Evolutionary conservation across 2,888 invertebrate species (phyloP), one percentile per base, ranked within the genome.

Genomic region (Cheilosia variabilis): DNA sequence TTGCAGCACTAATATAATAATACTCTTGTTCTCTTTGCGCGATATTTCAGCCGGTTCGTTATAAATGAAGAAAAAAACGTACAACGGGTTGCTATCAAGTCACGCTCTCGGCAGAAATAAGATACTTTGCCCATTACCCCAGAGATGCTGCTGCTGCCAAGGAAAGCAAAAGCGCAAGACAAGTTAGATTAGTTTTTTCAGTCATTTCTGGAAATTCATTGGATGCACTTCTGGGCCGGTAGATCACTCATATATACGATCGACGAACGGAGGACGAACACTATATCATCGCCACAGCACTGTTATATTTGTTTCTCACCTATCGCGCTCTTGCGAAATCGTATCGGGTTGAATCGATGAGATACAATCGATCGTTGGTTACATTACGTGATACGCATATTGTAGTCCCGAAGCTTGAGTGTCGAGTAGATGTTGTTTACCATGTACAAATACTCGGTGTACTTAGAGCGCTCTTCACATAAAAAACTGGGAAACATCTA

Each of bases 201-300:
- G 86, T 86, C 86, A 86, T 86, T 86, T 86, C 86, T 86, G 86
- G 86, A 86, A 86, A 86, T 86, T 81, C 86, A 86, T 86, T 81
- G 71, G 86, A 86, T 86, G 86, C 86, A 86, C 86, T 86, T 86
- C 86, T 81, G 66, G 76, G 81, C 45, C 43, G 81, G 68, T 86
- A 86, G 81, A 86, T 86, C 76, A 86, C 52, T 81, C 66, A 37
- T 9, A 31, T 31, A 31, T 5, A 53, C 37, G 45, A 66, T 37
- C 34, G 55, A 71, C 80, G 55, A 41, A 53, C 66, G 50, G 47
- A 53, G 15, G 50, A 72, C 58, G 45, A 24, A 71, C 47, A 78
- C 77, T 77, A 53, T 17, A 69, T 63, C 31, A 57, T 1, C 15
- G 41, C 24, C 22, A 41, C 41, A 41, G 57, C 37, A 45, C 73